phyloP scores from a whole-genome alignment of 2,888 invertebrate species.

The Caenorhabditis afra region DNA sequence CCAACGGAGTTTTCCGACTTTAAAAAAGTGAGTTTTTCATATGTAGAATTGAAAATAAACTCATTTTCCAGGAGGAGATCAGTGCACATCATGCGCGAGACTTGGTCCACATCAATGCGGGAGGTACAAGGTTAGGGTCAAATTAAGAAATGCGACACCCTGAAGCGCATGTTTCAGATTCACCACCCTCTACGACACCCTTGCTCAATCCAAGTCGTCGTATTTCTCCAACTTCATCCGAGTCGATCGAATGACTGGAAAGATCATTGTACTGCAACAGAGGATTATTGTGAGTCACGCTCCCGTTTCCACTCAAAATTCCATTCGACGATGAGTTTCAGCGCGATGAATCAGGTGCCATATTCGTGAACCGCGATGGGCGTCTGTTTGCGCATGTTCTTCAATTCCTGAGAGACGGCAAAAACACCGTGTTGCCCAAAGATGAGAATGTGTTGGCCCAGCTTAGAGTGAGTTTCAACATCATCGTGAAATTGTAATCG shows the following conservation, averaged over 20 bases:
- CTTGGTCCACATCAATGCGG: slow-evolving; percentile 65
- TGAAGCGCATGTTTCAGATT: slow-evolving; percentile 42
- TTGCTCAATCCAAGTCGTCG: slow-evolving; percentile 57
- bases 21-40: slow-evolving; percentile 27
- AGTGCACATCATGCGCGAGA: slow-evolving; percentile 63
- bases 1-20: slow-evolving; percentile 24
- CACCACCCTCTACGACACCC: slow-evolving; percentile 64
- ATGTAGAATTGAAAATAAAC: no score
- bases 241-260: slow-evolving; percentile 60
- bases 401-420: slow-evolving; percentile 67
- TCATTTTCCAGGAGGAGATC: slow-evolving; percentile 58
- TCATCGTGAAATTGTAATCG: neutral
- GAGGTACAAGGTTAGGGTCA: slow-evolving; percentile 57
- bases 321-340: slow-evolving; percentile 27
- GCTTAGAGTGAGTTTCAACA: slow-evolving; percentile 44
- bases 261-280: slow-evolving; percentile 57
- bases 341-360: slow-evolving; percentile 66
- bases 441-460: slow-evolving; percentile 58
- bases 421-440: slow-evolving; percentile 63
- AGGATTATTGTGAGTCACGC: slow-evolving; percentile 55
- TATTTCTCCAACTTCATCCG: slow-evolving; percentile 63
- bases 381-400: slow-evolving; percentile 64
- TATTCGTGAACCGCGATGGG: slow-evolving; percentile 69
- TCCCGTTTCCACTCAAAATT: slow-evolving; percentile 6
- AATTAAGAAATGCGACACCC: neutral